Conservation (phyloP, 1,140 invertebrate genomes). For the Brachionus paranguensis region DNA sequence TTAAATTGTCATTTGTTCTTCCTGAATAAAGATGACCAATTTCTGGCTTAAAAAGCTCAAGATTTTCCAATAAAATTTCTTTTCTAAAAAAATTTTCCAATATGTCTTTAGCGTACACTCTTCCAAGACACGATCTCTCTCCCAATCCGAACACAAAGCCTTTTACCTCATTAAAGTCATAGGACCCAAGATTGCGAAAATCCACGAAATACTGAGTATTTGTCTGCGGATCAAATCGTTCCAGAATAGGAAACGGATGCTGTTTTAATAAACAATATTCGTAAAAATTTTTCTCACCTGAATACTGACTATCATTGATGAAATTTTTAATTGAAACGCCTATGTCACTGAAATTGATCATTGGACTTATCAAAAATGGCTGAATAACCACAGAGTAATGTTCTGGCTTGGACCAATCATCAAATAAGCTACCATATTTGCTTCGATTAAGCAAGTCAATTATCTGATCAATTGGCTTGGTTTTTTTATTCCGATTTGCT, state of each 20-base stretch:
- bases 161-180: not conserved
- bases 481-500: not conserved
- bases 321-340: not conserved
- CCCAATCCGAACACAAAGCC: not conserved
- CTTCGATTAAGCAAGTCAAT: not conserved
- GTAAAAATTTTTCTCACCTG: not conserved
- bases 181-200: not conserved
- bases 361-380: not conserved
- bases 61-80: not conserved
- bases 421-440: not conserved
- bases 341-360: slow-evolving; percentile 4
- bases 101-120: not conserved
- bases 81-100: not conserved
- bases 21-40: not conserved
- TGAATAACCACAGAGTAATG: not conserved
- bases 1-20: not conserved
- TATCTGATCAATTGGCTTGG: not conserved
- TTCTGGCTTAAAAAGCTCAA: not conserved
- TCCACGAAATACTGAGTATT: not conserved
- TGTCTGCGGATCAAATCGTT: not conserved
- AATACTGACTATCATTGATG: not conserved
- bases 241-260: not conserved
- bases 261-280: not conserved
- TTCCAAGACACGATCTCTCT: not conserved
- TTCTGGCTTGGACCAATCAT: not conserved